These are phyloP conservation scores for Benthosema pterotum DNA, from an alignment of 2,797 vertebrate species.

Conservation along the genomic window DNA sequence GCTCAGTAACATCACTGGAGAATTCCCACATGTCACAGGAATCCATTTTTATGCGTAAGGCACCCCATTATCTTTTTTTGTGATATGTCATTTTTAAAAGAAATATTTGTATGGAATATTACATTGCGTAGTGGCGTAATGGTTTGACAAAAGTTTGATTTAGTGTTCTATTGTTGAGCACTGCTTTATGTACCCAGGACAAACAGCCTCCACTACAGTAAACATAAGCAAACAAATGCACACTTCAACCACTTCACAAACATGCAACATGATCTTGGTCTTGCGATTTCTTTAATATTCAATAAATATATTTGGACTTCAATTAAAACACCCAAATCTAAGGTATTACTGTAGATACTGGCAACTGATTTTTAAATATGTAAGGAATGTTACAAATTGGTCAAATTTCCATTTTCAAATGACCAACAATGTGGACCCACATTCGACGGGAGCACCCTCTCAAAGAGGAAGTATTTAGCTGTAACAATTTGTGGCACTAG, in stretches of 20 bases:
- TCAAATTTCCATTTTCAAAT: slow-evolving; percentile 3
- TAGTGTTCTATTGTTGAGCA: slow-evolving; percentile 3
- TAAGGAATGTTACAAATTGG: not conserved
- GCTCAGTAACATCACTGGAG: no score
- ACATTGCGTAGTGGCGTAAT: no score
- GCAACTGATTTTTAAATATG: not conserved
- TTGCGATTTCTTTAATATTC: slow-evolving; percentile 43
- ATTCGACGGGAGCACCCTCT: not conserved
- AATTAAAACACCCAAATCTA: slow-evolving; percentile 27
- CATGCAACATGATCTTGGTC: slow-evolving; percentile 25
- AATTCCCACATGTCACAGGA: no score
- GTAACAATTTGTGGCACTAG: no score
- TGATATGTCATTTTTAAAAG: no score
- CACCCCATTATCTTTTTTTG: no score
- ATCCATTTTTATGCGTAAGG: no score
- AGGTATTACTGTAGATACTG: slow-evolving; percentile 33
- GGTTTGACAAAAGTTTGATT: no score
- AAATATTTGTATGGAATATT: no score
- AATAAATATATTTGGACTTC: slow-evolving; percentile 12
- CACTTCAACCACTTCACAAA: slow-evolving; percentile 44
- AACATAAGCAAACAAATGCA: slow-evolving; percentile 43
- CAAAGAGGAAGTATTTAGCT: not conserved
- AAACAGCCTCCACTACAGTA: slow-evolving; percentile 32
- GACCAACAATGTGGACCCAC: slow-evolving; percentile 3
- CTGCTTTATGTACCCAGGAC: slow-evolving; percentile 35